Percentiles rank a stretch among this genome's conserved stretches.
Conservation (phyloP, 2,888 invertebrate genomes). For the Metopia argyrocephala region DNA sequence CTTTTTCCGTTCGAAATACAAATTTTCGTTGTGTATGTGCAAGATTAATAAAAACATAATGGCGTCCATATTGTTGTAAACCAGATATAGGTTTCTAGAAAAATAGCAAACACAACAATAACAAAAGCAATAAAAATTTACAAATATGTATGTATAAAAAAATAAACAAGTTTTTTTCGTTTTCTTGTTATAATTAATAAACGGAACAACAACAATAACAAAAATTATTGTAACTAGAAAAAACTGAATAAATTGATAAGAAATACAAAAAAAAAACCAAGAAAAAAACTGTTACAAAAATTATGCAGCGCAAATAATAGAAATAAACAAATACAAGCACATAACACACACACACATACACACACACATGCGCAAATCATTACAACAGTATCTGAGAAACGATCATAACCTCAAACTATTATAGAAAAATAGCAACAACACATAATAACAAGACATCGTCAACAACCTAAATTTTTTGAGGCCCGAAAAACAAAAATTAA, state of each 20-base stretch:
- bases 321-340: slow-evolving; percentile 10
- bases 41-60: slow-evolving; percentile 19
- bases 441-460: slow-evolving; percentile 4
- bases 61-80: too few relatives aligned
- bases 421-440: slow-evolving; percentile 26
- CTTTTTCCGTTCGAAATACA: background rate
- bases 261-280: slow-evolving; percentile 10
- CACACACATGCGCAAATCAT: background rate
- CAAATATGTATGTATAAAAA: slow-evolving; percentile 5
- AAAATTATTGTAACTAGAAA: background rate
- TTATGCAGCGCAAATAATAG: slow-evolving; percentile 25
- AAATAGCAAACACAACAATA: background rate
- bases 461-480: slow-evolving; percentile 38
- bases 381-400: background rate
- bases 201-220: background rate
- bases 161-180: slow-evolving; percentile 46
- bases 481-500: background rate
- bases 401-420: slow-evolving; percentile 33
- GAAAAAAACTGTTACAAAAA: slow-evolving; percentile 12
- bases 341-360: slow-evolving; percentile 7
- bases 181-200: slow-evolving; percentile 30
- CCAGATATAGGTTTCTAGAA: background rate
- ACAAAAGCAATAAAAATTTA: background rate
- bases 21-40: background rate
- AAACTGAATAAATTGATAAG: slow-evolving; percentile 43